Percentiles rank a stretch among this genome's conserved stretches.
Evolutionary conservation across 2,797 vertebrate genomes (phyloP).

Genomic region (Staurois parvus): DNA sequence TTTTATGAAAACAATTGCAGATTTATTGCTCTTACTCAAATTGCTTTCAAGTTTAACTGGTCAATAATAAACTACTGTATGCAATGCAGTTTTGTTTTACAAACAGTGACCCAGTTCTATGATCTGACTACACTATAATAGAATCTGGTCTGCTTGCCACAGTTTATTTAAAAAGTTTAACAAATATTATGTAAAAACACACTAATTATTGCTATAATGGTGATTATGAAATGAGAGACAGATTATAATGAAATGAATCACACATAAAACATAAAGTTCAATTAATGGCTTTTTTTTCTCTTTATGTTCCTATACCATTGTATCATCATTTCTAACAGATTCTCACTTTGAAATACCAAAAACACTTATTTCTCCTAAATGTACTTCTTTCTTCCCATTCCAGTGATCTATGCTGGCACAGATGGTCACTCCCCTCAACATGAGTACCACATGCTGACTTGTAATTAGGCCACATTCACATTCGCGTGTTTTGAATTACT

Average conservation of each 20-base stretch:
- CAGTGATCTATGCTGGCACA: no score
- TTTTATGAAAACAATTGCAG: slow-evolving; percentile 1
- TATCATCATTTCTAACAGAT: no score
- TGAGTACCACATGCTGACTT: no score
- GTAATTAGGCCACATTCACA: no score
- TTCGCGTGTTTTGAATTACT: no score
- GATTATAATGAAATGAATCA: not conserved
- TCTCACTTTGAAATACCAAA: no score
- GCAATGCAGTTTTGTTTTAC: not conserved
- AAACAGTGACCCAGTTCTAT: slow-evolving; percentile 7
- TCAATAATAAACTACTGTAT: slow-evolving; percentile 12
- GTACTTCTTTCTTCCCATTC: no score
- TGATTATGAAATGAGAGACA: not conserved
- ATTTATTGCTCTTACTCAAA: slow-evolving; percentile 14
- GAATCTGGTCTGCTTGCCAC: not conserved
- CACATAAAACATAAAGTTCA: no score
- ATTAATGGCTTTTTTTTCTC: no score
- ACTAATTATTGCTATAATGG: not conserved
- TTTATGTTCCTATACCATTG: no score
- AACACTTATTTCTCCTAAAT: no score
- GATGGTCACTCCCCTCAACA: no score
- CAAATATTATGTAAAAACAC: not conserved
- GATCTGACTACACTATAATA: not conserved
- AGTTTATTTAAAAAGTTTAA: slow-evolving; percentile 3
- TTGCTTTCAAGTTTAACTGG: slow-evolving; percentile 10